Percentiles rank a stretch among this genome's conserved stretches.
Conservation (phyloP, 2,888 invertebrate species). For the Dyspetes luteomarginatus region DNA sequence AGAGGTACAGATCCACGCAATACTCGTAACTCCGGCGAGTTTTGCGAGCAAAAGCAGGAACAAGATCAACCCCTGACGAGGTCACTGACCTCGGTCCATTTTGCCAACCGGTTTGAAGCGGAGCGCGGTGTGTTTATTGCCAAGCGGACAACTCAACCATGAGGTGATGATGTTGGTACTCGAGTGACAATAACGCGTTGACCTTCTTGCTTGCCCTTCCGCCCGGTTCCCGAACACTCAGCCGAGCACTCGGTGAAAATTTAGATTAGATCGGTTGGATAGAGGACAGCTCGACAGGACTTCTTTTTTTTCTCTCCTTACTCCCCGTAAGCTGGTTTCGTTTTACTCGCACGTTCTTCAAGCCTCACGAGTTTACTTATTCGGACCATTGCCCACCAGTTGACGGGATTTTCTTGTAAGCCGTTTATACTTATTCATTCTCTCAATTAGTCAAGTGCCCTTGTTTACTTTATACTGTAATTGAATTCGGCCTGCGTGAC, state of each 20-base stretch:
- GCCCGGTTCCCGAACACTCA: background rate
- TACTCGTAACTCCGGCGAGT: conserved; percentile 38
- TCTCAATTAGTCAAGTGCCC: background rate
- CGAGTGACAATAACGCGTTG: conserved; percentile 59
- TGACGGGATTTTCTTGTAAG: background rate
- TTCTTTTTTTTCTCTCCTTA: conserved; percentile 1
- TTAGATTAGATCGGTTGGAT: conserved; percentile 58
- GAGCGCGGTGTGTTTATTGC: background rate
- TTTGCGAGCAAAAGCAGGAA: conserved; percentile 44
- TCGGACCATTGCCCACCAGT: background rate
- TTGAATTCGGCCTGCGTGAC: background rate
- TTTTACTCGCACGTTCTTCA: conserved; percentile 34
- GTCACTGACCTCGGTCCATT: conserved; percentile 64
- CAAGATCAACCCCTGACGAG: conserved; percentile 61
- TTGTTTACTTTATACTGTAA: background rate
- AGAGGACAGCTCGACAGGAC: conserved; percentile 20
- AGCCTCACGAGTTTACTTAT: conserved; percentile 8
- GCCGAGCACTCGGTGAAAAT: conserved; percentile 42
- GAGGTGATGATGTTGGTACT: conserved; percentile 40
- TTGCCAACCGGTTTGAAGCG: conserved; percentile 60
- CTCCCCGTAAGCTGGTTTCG: conserved; percentile 37
- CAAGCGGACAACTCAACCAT: conserved; percentile 30
- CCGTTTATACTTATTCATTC: background rate
- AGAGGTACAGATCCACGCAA: background rate
- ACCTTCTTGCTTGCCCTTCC: conserved; percentile 50